Conservation (phyloP, 2,797 vertebrate genomes). For the Dendrocincla fuliginosa region DNA sequence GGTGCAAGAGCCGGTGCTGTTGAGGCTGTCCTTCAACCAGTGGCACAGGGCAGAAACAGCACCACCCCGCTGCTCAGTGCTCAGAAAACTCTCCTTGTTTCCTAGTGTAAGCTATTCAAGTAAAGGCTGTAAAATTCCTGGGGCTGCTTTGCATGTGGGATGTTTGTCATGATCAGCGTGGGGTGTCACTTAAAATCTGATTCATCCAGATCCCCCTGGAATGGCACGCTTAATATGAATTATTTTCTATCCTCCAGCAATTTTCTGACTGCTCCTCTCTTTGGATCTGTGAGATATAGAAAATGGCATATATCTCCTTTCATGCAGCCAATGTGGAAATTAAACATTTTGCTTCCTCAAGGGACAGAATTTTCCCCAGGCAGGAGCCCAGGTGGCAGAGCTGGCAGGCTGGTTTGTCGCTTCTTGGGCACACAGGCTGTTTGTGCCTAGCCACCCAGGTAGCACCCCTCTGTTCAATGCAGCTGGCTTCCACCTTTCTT, state of each 20-base stretch:
- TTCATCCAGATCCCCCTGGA: conserved; percentile 43
- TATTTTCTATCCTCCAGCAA: conserved; percentile 36
- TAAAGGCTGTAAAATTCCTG: neutral
- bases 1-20: neutral
- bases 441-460: neutral
- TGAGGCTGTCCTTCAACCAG: neutral
- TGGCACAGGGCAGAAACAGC: neutral
- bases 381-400: neutral
- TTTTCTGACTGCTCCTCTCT: conserved; percentile 48
- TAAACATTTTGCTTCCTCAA: conserved; percentile 37
- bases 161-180: conserved; percentile 6
- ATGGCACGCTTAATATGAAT: conserved; percentile 24
- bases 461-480: neutral
- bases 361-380: neutral
- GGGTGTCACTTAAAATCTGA: conserved; percentile 50
- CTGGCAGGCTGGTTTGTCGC: neutral
- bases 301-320: conserved; percentile 34
- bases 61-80: neutral
- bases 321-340: conserved; percentile 36
- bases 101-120: neutral
- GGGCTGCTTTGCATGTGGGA: conserved; percentile 21
- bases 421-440: neutral
- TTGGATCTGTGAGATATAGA: conserved; percentile 11
- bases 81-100: neutral
- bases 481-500: neutral